phyloP scores from a whole-genome alignment of 37 sponge, comb jelly and placozoan species.

The Diacarnus erythraeanus region DNA sequence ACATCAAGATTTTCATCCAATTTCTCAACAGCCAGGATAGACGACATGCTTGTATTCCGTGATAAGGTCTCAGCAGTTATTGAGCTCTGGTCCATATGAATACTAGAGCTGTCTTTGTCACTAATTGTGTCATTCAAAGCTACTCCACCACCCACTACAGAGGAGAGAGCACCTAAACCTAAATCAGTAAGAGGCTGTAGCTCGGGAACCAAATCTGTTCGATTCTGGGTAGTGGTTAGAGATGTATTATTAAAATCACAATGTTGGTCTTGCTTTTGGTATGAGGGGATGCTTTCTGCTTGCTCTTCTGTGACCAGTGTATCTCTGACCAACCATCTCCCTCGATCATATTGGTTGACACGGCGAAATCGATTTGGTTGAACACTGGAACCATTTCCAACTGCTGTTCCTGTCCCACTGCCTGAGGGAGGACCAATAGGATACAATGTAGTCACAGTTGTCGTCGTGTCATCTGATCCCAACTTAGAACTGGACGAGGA shows the following conservation, averaged over 20 bases:
- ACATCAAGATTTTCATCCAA: neutral
- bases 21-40: slow-evolving; percentile 11
- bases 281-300: neutral
- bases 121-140: neutral
- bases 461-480: neutral
- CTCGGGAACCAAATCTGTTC: neutral
- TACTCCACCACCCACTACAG: neutral
- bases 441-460: too few relatives aligned
- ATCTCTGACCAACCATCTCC: slow-evolving; percentile 31
- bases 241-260: neutral
- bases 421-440: neutral
- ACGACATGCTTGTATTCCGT: slow-evolving; percentile 31
- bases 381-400: slow-evolving; percentile 17
- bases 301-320: slow-evolving; percentile 19
- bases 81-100: slow-evolving; percentile 28
- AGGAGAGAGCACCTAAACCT: neutral
- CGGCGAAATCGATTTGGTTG: slow-evolving; percentile 33
- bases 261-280: neutral
- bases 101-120: slow-evolving; percentile 13
- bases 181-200: neutral
- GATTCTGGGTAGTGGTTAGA: neutral
- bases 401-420: too few relatives aligned
- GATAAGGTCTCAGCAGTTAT: slow-evolving; percentile 26
- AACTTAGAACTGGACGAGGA: neutral
- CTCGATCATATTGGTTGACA: slow-evolving; percentile 32